Conservation (phyloP, 2,888 invertebrate genomes). For the Epistrophe grossulariae region DNA sequence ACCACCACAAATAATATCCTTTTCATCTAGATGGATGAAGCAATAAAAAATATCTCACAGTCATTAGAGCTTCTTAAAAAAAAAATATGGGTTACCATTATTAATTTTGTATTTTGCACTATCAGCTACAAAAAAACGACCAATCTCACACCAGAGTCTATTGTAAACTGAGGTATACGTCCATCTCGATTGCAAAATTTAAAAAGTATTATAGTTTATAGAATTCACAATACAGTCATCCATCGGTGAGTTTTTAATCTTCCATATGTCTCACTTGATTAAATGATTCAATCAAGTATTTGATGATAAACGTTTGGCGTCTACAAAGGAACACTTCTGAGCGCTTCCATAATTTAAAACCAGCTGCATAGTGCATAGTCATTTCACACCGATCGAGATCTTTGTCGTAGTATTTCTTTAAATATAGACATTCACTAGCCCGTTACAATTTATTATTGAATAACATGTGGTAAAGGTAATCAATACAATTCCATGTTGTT, state of each 20-base stretch:
- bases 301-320: constrained; percentile 60
- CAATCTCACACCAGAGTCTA: constrained; percentile 54
- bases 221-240: constrained; percentile 51
- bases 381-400: constrained; percentile 39
- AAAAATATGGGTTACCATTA: constrained; percentile 35
- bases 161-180: constrained; percentile 48
- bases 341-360: constrained; percentile 24
- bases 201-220: constrained; percentile 49
- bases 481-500: constrained; percentile 49
- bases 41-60: constrained; percentile 8
- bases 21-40: constrained; percentile 12
- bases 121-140: constrained; percentile 37
- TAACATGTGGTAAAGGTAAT: constrained; percentile 52
- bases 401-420: constrained; percentile 23
- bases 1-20: constrained; percentile 25
- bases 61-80: neutral
- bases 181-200: constrained; percentile 51
- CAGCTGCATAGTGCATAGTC: constrained; percentile 16
- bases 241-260: constrained; percentile 58
- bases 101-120: constrained; percentile 2
- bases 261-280: constrained; percentile 58
- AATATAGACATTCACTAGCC: constrained; percentile 45
- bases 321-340: constrained; percentile 35
- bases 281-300: constrained; percentile 46
- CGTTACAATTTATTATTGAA: constrained; percentile 41